Base-by-base conservation (phyloP, 2,797 vertebrate species). In the Meriones psammophilus region DNA sequence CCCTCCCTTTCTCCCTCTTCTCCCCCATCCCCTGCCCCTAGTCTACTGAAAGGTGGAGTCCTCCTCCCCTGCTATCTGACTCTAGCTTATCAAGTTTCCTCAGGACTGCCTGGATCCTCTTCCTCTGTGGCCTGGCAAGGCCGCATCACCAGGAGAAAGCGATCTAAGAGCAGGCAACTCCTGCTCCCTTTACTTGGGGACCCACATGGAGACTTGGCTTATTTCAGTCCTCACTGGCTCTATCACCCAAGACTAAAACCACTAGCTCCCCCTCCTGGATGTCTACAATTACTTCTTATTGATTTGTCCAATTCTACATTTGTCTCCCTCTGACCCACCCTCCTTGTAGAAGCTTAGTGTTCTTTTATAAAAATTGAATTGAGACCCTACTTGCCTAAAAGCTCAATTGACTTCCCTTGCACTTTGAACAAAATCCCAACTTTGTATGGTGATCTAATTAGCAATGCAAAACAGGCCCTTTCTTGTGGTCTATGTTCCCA, bases 371-470 rank as follows among this genome's bases (percentile, higher is more conserved):
- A 86, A 64, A 77, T 77, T 5, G 18, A 9, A 80, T 54, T 12
- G 0, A 60, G 68, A 54, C 62, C 50, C 28, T 79, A 33, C 15
- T 73, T 81, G 17, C 17, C 28, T 87, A 64, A 89, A 89, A 88
- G 13, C 5, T 56, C 46, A 80, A 56, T 2, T 30, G 18, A 18
- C 66, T 89, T 79, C 87, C 71, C 54, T 24, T 68, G 22, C 4
- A 56, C 14, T 69, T 92, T 71, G 69, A 91, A 58, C 76, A 89
- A 94, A 78, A 88, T 33, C 58, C n/a, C 30, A 91, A 15, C 20
- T 83, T 58, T 39, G 22, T 22, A 66, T 60, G 39, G 12, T n/a
- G 54, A 20, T 69, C 12, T 20, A 73, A 62, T 54, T 62, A 62
- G 17, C 33, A 54, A 60, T 50, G 26, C 60, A 77, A 5, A 76